These are phyloP conservation scores for Cistogaster globosa DNA, from an alignment of 2,888 invertebrate species.

Conservation along the genomic window DNA sequence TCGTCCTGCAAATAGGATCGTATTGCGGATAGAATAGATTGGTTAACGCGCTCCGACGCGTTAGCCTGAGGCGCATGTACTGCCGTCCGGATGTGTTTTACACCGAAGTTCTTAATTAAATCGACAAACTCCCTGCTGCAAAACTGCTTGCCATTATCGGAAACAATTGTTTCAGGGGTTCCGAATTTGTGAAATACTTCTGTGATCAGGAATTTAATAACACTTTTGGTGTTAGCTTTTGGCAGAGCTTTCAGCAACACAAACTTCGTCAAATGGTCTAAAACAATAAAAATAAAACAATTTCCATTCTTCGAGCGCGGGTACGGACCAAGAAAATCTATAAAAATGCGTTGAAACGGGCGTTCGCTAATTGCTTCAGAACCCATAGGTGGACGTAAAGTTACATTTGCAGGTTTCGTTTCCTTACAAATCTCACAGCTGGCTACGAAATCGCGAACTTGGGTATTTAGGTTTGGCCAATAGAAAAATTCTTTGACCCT, in stretches of 20 bases:
- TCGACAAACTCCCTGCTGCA: too few relatives aligned
- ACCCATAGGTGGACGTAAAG: not conserved
- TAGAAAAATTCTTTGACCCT: not conserved
- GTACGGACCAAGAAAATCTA: not conserved
- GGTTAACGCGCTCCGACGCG: too few relatives aligned
- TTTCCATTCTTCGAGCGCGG: too few relatives aligned
- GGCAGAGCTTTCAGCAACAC: not conserved
- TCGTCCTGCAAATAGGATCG: too few relatives aligned
- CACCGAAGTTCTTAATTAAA: too few relatives aligned
- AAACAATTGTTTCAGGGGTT: not conserved
- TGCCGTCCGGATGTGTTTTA: too few relatives aligned
- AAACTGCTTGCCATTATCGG: too few relatives aligned
- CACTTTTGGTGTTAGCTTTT: not conserved
- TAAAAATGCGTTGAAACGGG: not conserved
- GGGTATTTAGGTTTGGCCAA: not conserved
- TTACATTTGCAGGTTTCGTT: not conserved
- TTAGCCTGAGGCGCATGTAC: too few relatives aligned
- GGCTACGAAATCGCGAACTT: not conserved
- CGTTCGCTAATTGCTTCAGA: not conserved
- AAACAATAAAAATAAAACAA: too few relatives aligned
- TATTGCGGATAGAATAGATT: too few relatives aligned
- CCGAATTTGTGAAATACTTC: conserved; percentile 8
- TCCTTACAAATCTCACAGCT: not conserved
- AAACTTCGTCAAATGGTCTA: conserved; percentile 5
- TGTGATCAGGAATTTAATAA: not conserved